Evolutionary conservation across 1,140 invertebrate species (phyloP), one percentile per base, ranked within the genome.

Genomic region (Polyergus mexicanus): DNA sequence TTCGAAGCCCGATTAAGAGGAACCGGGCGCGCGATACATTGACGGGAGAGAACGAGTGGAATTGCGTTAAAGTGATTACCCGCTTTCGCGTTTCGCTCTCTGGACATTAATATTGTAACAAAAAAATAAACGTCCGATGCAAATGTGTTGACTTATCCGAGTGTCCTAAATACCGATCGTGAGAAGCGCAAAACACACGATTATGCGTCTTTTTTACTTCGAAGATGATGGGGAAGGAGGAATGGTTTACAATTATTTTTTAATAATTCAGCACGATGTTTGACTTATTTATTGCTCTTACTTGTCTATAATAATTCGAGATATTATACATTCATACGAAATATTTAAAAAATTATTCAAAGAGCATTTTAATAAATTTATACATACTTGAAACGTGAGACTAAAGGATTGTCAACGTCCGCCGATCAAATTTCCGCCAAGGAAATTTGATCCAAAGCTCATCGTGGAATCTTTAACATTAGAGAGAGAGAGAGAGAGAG

Each of bases 1-100:
- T 78, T 80, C 56, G 63, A 41, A 85, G 75, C 77, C 56, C 84
- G 75, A 81, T 81, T 71, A 78, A 81, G 78, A 41, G 78, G 68
- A 83, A 83, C n/a, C 68, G 78, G 44, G 38, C 68, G 68, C 68
- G 66, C 68, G 19, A 74, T 62, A 69, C 76, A 60, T 44, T 83
- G 78, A 83, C 68, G 60, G 68, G 68, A 47, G 54, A 83, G 78
- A 56, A 83, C 78, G 78, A 83, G 78, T 74, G 78, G 62, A 85
- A 81, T 85, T 81, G 76, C 76, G 19, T 62, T 78, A 68, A 66
- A 78, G 62, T 80, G 62, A 75, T 85, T 78, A 68, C 65, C 25
- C 47, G 63, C 32, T 80, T 68, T 78, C 63, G 47, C 75, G 47
- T 60, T 80, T 3, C 62, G 44, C 63, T 22, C 22, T 41, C 22